phyloP scores from a whole-genome alignment of 2,797 vertebrate species.

The Microctenopoma stevenorrisi region DNA sequence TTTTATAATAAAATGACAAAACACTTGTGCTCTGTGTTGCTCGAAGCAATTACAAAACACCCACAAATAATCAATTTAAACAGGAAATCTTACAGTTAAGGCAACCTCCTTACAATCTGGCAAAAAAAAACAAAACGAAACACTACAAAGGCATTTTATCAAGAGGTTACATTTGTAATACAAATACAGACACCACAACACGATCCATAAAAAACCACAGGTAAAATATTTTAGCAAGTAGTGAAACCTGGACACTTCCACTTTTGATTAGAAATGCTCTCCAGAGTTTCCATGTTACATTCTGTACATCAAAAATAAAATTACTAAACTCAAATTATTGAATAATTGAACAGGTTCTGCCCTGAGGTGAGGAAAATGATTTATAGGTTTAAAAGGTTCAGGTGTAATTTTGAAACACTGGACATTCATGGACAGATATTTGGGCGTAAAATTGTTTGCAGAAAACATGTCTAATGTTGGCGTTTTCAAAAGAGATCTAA shows the following conservation, averaged over 20 bases:
- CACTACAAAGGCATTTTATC: constrained; percentile 21
- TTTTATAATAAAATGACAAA: constrained; percentile 62
- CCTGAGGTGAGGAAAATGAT: constrained; percentile 30
- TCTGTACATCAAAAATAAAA: constrained; percentile 27
- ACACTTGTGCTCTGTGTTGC: constrained; percentile 38
- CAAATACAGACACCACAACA: constrained; percentile 36
- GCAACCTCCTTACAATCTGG: constrained; percentile 47
- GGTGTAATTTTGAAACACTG: constrained; percentile 6
- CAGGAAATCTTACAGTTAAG: constrained; percentile 56
- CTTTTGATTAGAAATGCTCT: constrained; percentile 18
- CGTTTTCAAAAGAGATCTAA: constrained; percentile 33
- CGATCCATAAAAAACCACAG: constrained; percentile 24
- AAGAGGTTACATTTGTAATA: constrained; percentile 29
- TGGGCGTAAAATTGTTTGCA: constrained; percentile 6
- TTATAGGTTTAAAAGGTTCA: neutral
- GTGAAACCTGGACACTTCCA: constrained; percentile 1
- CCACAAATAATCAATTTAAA: constrained; percentile 36
- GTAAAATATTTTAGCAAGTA: neutral
- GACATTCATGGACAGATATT: neutral
- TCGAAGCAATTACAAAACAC: constrained; percentile 32
- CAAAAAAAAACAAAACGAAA: constrained; percentile 3
- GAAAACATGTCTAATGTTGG: constrained; percentile 52
- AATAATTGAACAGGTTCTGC: neutral
- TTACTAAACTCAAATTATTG: constrained; percentile 5
- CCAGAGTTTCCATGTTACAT: constrained; percentile 4